Evolutionary conservation across 2,888 invertebrate genomes (phyloP).

Genomic region (Microctonus brassicae): DNA sequence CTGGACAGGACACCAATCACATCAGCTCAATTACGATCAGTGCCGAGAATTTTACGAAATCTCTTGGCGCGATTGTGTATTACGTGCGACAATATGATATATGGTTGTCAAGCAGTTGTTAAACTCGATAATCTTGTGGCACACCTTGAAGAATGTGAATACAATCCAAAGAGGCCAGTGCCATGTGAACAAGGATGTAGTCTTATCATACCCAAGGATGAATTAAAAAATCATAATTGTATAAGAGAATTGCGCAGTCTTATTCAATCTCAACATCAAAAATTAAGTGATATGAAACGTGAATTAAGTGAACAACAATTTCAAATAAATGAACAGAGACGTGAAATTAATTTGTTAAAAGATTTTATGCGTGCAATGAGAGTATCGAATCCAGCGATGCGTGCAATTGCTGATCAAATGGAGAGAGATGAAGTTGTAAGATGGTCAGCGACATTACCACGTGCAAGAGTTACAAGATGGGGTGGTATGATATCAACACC

Average conservation of each 20-base stretch:
- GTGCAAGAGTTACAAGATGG: constrained; percentile 94
- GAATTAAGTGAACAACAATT: constrained; percentile 89
- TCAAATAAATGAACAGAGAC: constrained; percentile 89
- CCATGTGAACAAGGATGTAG: constrained; percentile 96
- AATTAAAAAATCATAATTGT: constrained; percentile 94
- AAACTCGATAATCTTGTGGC: constrained; percentile 89
- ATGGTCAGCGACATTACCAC: constrained; percentile 86
- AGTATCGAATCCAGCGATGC: constrained; percentile 91
- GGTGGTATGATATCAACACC: constrained; percentile 99
- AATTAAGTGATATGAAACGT: constrained; percentile 87
- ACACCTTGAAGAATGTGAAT: constrained; percentile 92
- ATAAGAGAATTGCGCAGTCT: constrained; percentile 87
- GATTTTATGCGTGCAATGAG: constrained; percentile 95
- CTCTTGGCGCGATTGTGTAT: constrained; percentile 90
- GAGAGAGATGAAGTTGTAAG: constrained; percentile 92
- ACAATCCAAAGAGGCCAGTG: constrained; percentile 93
- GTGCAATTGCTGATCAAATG: constrained; percentile 94
- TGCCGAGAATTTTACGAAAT: constrained; percentile 93
- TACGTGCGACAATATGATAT: constrained; percentile 89
- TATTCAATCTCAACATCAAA: constrained; percentile 88
- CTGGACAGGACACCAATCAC: constrained; percentile 93
- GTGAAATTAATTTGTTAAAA: constrained; percentile 90
- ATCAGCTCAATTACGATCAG: constrained; percentile 89
- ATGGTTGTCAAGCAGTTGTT: constrained; percentile 87
- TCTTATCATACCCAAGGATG: constrained; percentile 94